Conservation (phyloP, 2,113 vertebrate species). For the Blennius ocellaris region DNA sequence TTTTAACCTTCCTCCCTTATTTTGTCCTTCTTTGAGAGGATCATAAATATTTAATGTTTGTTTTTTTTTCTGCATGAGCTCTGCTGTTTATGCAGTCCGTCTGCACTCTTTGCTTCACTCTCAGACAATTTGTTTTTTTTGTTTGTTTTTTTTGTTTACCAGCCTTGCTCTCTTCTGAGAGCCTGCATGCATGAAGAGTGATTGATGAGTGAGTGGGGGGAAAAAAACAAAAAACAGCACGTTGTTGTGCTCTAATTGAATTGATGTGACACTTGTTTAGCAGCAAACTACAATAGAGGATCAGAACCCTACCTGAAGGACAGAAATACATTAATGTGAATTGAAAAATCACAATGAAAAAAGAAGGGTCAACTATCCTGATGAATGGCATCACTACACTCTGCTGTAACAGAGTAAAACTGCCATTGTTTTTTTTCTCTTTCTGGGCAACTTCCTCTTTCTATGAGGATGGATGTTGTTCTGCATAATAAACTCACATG, state of each 20-base stretch:
- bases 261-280: no score
- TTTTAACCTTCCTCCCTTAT: constrained; percentile 12
- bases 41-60: constrained; percentile 59
- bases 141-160: not conserved
- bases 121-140: not conserved
- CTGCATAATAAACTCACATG: not conserved
- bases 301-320: no score
- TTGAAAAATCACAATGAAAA: no score
- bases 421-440: no score
- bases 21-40: constrained; percentile 42
- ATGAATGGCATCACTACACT: no score
- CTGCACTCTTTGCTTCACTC: constrained; percentile 1
- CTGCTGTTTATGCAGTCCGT: constrained; percentile 48
- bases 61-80: constrained; percentile 22
- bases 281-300: no score
- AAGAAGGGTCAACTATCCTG: no score
- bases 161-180: not conserved
- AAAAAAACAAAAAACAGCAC: no score
- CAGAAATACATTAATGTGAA: no score
- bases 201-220: not conserved
- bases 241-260: no score
- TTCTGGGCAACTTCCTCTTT: no score
- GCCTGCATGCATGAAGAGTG: not conserved
- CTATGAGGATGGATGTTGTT: not conserved
- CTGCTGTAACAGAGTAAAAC: no score